Base-by-base conservation (phyloP, 2,797 vertebrate species). In the Myotis myotis region DNA sequence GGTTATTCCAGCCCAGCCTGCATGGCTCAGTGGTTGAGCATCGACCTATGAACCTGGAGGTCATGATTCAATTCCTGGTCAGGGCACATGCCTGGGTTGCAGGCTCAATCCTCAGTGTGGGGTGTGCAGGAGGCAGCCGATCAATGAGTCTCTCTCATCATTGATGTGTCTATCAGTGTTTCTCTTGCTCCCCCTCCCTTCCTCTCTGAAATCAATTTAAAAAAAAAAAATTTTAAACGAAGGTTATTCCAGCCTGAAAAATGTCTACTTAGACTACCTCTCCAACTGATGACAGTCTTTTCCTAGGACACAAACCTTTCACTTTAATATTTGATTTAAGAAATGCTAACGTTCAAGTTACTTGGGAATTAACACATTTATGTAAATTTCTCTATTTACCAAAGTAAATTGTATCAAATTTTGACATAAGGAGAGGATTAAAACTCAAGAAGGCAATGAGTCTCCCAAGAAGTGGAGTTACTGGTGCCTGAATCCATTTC, bases 341-440 rank as follows among this genome's bases (percentile, higher is more conserved):
- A 64, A 84, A 78, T 79, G 70, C 23, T 78, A 7, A 75, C 62
- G 15, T 78, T 80, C 36, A 94, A 78, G 57, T 87, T 74, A 62
- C 23, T 79, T 83, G 49, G 20, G 28, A 89, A 93, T 78, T 44
- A 92, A 44, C 17, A 64, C 2, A 62, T 51, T 38, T 47, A 33
- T 36, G 13, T 44, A 68, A 84, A 57, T 81, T 68, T 47, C 22
- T 47, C 64, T 85, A 51, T 51, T 49, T 53, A 30, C 17, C 33
- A 22, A 86, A 53, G n/a, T 87, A 57, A 92, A 86, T 81, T n/a
- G 41, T 30, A 70, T 55, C 19, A 51, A 51, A 93, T 84, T 93
- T 84, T 72, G 17, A 60, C 84, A 41, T 60, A 74, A 57, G 41
- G 11, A n/a, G 20, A 83, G 44, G 57, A 55, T 80, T 72, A n/a